Conservation (phyloP, 2,113 vertebrate genomes). For the Fukomys damarensis region DNA sequence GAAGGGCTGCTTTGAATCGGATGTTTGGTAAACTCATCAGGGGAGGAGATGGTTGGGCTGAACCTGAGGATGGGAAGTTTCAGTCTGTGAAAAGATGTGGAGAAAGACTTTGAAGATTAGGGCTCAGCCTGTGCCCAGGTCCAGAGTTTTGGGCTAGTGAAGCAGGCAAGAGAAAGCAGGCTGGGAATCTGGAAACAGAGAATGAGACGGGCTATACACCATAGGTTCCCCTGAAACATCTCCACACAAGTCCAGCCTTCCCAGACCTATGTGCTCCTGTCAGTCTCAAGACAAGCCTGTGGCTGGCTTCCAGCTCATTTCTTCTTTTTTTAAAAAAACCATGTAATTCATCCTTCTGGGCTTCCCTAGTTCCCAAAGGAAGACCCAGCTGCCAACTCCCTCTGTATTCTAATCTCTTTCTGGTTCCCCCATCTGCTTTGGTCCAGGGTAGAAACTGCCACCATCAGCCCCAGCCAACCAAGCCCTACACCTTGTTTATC, state of each 20-base stretch:
- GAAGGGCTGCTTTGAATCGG: neutral
- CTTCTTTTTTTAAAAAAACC: neutral
- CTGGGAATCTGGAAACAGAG: rapidly evolving
- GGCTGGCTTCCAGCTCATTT: slow-evolving; percentile 70
- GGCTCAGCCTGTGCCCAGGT: neutral
- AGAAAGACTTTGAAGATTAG: too few relatives aligned
- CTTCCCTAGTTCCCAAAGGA: slow-evolving; percentile 52
- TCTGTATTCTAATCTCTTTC: slow-evolving; percentile 55
- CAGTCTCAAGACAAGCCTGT: slow-evolving; percentile 15
- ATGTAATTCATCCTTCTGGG: slow-evolving; percentile 51
- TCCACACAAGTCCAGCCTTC: neutral
- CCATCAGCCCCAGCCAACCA: neutral
- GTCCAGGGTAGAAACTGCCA: neutral
- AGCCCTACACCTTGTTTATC: slow-evolving; percentile 54
- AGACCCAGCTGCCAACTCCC: slow-evolving; percentile 62
- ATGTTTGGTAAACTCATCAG: neutral
- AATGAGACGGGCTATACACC: rapidly evolving
- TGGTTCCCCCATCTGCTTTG: slow-evolving; percentile 69
- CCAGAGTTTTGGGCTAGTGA: neutral
- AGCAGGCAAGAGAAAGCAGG: rapidly evolving
- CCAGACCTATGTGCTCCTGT: slow-evolving; percentile 4
- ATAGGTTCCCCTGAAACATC: neutral
- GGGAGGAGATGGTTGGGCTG: rapidly evolving
- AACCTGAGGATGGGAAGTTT: neutral
- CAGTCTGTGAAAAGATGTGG: rapidly evolving